phyloP scores from a whole-genome alignment of 2,113 vertebrate genomes.

The Colistium nudipinnis region DNA sequence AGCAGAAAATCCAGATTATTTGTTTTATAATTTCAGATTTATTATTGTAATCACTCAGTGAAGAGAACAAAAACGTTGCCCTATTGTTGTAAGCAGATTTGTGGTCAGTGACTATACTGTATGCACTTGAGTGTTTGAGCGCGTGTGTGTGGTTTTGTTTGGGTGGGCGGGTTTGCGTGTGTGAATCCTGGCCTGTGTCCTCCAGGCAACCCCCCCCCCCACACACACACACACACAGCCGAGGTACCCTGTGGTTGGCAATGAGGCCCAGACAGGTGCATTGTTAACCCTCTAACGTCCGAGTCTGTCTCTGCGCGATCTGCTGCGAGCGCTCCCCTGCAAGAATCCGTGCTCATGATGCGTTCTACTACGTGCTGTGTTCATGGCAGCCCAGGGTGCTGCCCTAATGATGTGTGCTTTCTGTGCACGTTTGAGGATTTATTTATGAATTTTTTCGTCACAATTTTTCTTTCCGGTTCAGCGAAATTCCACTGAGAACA shows the following conservation, averaged over 20 bases:
- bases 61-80: conserved; percentile 67
- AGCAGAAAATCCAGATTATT: conserved; percentile 82
- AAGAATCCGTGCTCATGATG: conserved; percentile 13
- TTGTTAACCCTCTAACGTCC: conserved; percentile 74
- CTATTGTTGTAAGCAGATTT: conserved; percentile 69
- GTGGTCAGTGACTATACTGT: conserved; percentile 58
- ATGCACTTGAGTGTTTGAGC: conserved; percentile 15
- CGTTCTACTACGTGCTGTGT: conserved; percentile 14
- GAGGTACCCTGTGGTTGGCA: conserved; percentile 72
- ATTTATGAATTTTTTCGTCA: neutral
- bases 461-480: conserved; percentile 9
- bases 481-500: neutral
- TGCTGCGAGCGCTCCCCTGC: conserved; percentile 1
- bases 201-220: conserved; percentile 45
- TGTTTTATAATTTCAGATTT: conserved; percentile 81
- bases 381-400: neutral
- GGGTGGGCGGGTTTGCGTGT: conserved; percentile 35
- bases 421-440: conserved; percentile 8
- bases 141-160: conserved; percentile 47
- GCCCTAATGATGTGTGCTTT: neutral
- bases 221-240: conserved; percentile 22
- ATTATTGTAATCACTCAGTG: conserved; percentile 76
- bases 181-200: conserved; percentile 32
- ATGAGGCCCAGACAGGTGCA: conserved; percentile 77
- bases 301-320: conserved; percentile 55